A percentile compares a stretch with the other conserved stretches of the same genome.
Conservation (phyloP, 1,140 invertebrate genomes). For the Atopsyche davidsoni region DNA sequence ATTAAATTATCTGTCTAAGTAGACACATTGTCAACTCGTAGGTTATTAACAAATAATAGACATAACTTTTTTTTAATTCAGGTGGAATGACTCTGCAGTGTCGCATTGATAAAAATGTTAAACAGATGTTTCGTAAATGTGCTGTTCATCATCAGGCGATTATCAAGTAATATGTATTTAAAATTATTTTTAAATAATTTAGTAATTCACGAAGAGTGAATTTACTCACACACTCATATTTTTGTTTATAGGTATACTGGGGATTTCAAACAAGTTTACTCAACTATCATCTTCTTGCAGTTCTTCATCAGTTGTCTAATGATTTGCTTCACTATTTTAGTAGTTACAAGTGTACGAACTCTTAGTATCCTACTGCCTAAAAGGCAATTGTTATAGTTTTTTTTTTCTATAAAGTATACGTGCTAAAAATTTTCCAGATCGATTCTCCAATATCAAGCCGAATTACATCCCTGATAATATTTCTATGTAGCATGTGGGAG, state of each 20-base stretch:
- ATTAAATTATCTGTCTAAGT: no score
- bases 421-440: conserved; percentile 9
- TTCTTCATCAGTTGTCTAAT: conserved; percentile 25
- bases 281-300: conserved; percentile 22
- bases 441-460: conserved; percentile 22
- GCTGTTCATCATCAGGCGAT: conserved; percentile 22
- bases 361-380: not conserved
- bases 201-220: not conserved
- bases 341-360: conserved; percentile 25
- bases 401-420: no score
- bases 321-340: conserved; percentile 25
- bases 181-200: not conserved
- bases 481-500: conserved; percentile 28
- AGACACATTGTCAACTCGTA: no score
- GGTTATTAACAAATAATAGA: no score
- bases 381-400: no score
- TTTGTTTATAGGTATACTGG: conserved; percentile 11
- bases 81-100: no score
- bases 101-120: no score
- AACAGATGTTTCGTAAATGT: conserved; percentile 18
- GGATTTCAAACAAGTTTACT: conserved; percentile 19
- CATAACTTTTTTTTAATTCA: no score
- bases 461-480: conserved; percentile 22
- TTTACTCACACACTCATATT: not conserved
- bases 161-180: conserved; percentile 14